Conservation (phyloP, 2,888 invertebrate genomes). For the Andrena trimmerana region DNA sequence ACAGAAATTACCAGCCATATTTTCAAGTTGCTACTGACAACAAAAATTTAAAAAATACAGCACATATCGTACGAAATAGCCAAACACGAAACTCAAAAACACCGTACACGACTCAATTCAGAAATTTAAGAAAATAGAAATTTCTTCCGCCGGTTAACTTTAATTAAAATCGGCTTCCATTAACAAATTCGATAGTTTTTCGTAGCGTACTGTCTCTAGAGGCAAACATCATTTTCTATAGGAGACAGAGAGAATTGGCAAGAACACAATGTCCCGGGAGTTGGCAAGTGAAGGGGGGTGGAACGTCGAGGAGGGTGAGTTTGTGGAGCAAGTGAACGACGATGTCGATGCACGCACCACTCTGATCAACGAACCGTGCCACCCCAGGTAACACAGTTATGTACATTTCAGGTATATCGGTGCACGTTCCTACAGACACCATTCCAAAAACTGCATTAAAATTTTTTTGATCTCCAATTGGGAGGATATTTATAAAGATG, state of each 20-base stretch:
- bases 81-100: too few species aligned
- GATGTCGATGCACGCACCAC: constrained; percentile 54
- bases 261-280: constrained; percentile 18
- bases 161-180: not conserved
- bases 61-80: too few species aligned
- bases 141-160: not conserved
- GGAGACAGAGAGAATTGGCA: not conserved
- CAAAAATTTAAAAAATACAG: not conserved
- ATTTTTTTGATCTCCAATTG: too few species aligned
- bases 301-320: constrained; percentile 55
- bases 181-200: constrained; percentile 7
- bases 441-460: too few species aligned
- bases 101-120: not conserved
- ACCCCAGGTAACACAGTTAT: constrained; percentile 38
- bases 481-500: too few species aligned
- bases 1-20: not conserved
- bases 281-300: constrained; percentile 17
- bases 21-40: not conserved
- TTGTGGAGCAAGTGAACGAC: constrained; percentile 33
- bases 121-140: not conserved
- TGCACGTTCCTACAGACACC: not conserved
- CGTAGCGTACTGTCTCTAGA: not conserved
- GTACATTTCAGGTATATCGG: constrained; percentile 6
- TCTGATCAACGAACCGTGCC: constrained; percentile 54
- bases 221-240: not conserved